Evolutionary conservation across 2,797 vertebrate species (phyloP).

Genomic region (Cyclopterus lumpus): DNA sequence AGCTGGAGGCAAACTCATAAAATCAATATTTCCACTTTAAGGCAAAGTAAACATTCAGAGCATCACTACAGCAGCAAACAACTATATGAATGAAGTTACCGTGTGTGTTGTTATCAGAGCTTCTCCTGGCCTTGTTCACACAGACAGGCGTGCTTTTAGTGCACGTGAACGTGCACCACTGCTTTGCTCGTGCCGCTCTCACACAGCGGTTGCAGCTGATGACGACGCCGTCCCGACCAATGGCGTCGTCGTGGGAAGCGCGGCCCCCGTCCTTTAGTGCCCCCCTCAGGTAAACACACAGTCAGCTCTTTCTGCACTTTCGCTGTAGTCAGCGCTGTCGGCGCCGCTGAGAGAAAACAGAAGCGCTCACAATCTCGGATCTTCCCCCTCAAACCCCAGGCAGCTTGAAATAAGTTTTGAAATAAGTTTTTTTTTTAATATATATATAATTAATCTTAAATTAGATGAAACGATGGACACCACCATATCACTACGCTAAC

Average conservation of each 20-base stretch:
- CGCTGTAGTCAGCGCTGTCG: no score
- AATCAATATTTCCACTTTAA: background rate
- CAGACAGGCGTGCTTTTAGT: background rate
- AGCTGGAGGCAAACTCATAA: conserved; percentile 4
- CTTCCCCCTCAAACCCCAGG: background rate
- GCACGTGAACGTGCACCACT: no score
- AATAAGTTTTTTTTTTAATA: no score
- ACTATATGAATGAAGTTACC: background rate
- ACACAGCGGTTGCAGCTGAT: background rate
- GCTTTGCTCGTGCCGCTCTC: background rate
- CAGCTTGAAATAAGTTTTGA: background rate
- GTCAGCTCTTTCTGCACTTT: no score
- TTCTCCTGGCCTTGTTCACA: background rate
- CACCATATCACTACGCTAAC: background rate
- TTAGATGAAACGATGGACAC: background rate
- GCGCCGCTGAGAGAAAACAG: no score
- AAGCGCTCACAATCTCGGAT: background rate
- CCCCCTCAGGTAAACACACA: background rate
- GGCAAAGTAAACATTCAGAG: background rate
- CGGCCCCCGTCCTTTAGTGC: background rate
- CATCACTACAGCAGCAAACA: background rate
- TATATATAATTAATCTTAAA: background rate
- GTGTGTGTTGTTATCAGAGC: background rate
- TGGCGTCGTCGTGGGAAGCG: background rate
- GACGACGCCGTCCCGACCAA: background rate